Evolutionary conservation across 2,888 invertebrate species (phyloP), one percentile per base, ranked within the genome.

Genomic region (Oasisia sp.): DNA sequence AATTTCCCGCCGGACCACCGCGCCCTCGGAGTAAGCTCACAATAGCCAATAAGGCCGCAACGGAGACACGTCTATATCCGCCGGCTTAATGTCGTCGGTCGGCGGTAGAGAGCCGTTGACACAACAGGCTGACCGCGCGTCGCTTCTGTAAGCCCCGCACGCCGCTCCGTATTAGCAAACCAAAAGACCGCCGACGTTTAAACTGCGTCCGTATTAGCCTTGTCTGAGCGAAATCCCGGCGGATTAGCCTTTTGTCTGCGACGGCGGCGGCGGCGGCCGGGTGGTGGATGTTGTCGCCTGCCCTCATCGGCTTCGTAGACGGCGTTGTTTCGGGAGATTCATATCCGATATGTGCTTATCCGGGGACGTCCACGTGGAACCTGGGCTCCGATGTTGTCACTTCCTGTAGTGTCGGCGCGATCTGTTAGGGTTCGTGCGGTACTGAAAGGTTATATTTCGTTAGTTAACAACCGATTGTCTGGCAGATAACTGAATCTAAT

Each of bases 191-290:
- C 27, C 74, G 19, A 74, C 74, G 74, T 14, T 74, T 74, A 74
- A 74, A 74, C 74, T 27, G 74, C n/a, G 74, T 19, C 74, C 74
- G 74, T 74, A 74, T 74, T 74, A 74, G 74, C 74, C n/a, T 74
- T 74, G 74, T 74, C 74, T 74, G n/a, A 7, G 74, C 27, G 74
- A 74, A 74, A 74, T 74, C 74, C n/a, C 74, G n/a, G 74, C 74
- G 74, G 74, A 74, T 74, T 74, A 74, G 74, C 74, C n/a, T 74
- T 74, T 74, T 50, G 50, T 50, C 12, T 50, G 50, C 8, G 50
- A 9, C 1, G 74, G 19, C 74, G 0, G 74, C n/a, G 74, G 3
- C 38, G 38, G 38, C 38, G 38, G 38, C 38, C 27, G 7, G 74
- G 3, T n/a, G 74, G 74, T 19, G 74, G 74, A 27, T 19, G 74